Conservation (phyloP, 1,140 invertebrate genomes). For the Meteorus sp. region DNA sequence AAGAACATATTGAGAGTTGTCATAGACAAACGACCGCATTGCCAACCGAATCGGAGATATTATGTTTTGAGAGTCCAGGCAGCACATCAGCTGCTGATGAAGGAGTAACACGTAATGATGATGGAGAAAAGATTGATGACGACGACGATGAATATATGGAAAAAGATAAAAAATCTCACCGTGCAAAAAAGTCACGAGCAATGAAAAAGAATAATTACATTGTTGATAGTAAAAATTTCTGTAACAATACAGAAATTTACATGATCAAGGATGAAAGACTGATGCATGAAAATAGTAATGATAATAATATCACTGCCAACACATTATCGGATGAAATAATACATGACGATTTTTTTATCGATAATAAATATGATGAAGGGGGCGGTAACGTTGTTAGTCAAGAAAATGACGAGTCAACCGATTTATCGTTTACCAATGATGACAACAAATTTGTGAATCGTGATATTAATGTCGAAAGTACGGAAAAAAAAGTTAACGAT, state of each 20-base stretch:
- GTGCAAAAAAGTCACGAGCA: background rate
- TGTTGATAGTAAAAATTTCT: constrained; percentile 20
- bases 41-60: constrained; percentile 54
- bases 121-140: constrained; percentile 14
- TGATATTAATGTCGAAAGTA: constrained; percentile 25
- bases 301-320: constrained; percentile 22
- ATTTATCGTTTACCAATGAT: constrained; percentile 14
- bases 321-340: constrained; percentile 21
- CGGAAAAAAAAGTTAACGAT: constrained; percentile 39
- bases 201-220: constrained; percentile 20
- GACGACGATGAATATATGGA: constrained; percentile 36
- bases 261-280: constrained; percentile 26
- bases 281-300: constrained; percentile 27
- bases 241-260: constrained; percentile 20
- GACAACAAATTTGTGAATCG: background rate
- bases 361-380: constrained; percentile 23
- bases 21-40: constrained; percentile 48
- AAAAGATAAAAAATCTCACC: constrained; percentile 28
- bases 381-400: too few relatives aligned
- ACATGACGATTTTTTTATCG: constrained; percentile 33
- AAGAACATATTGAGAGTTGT: constrained; percentile 53
- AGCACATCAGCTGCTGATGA: constrained; percentile 3
- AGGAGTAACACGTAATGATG: background rate
- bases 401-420: constrained; percentile 3
- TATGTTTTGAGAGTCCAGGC: constrained; percentile 50